Conservation (phyloP, 2,888 invertebrate species). For the Cryptus armator region DNA sequence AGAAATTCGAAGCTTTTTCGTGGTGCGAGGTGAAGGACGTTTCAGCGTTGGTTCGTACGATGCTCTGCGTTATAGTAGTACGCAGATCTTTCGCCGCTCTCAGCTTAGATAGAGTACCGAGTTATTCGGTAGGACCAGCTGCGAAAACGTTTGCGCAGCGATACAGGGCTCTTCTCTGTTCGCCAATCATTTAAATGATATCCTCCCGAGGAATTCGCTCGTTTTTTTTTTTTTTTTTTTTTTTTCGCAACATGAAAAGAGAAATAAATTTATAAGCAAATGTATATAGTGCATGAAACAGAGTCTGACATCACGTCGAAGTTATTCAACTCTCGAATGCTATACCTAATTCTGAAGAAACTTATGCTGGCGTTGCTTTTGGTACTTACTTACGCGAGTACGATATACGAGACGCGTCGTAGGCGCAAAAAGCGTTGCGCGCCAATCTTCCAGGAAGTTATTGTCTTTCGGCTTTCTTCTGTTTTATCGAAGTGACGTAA, state of each 20-base stretch:
- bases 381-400: not conserved
- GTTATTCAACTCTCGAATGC: constrained; percentile 60
- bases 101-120: constrained; percentile 2
- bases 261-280: constrained; percentile 23
- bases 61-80: constrained; percentile 8
- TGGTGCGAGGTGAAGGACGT: constrained; percentile 66
- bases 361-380: not conserved
- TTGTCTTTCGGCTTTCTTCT: constrained; percentile 55
- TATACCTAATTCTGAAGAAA: constrained; percentile 46
- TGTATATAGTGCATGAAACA: not conserved
- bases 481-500: constrained; percentile 66
- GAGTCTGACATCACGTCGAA: constrained; percentile 54
- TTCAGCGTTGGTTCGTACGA: constrained; percentile 10
- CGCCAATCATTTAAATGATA: not conserved
- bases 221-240: not conserved
- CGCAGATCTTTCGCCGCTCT: not conserved
- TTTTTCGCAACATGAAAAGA: not conserved
- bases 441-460: constrained; percentile 69
- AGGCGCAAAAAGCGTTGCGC: constrained; percentile 26
- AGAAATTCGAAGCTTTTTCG: constrained; percentile 59
- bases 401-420: constrained; percentile 5
- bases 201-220: not conserved
- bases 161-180: not conserved
- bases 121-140: constrained; percentile 15
- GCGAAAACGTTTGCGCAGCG: constrained; percentile 4